These are phyloP conservation scores for Aurelia aurita DNA, from an alignment of 30 jellyfish, hydroid and myxozoan genomes.

Conservation along the genomic window DNA sequence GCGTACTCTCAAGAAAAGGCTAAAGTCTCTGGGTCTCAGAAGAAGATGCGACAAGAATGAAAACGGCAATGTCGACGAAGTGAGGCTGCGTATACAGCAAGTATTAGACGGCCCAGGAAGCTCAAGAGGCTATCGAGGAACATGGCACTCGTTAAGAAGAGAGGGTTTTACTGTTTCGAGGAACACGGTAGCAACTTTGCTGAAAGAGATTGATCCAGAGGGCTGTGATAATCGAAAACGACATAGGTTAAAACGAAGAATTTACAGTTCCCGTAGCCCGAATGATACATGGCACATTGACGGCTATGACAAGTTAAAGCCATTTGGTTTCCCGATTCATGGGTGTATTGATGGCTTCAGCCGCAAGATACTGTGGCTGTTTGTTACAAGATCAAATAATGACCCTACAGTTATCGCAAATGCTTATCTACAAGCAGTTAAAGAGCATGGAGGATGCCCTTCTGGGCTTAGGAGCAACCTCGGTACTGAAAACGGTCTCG, in stretches of 20 bases:
- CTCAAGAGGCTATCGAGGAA: slow-evolving; percentile 35
- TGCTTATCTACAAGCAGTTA: neutral
- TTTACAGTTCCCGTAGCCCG: neutral
- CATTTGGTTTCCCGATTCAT: neutral
- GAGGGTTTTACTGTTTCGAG: slow-evolving; percentile 61
- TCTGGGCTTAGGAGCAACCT: neutral
- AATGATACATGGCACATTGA: slow-evolving; percentile 5
- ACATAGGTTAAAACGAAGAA: too few species aligned
- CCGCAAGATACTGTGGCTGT: too few species aligned
- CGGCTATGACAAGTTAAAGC: slow-evolving; percentile 2
- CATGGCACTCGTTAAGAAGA: slow-evolving; percentile 43
- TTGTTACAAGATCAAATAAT: neutral
- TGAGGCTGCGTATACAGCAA: slow-evolving; percentile 3
- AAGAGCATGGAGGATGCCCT: neutral
- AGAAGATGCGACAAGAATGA: slow-evolving; percentile 33
- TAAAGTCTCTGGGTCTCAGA: slow-evolving; percentile 54
- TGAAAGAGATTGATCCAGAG: slow-evolving; percentile 51
- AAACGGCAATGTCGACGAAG: neutral
- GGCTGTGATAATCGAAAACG: neutral
- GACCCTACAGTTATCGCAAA: neutral
- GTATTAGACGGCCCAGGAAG: slow-evolving; percentile 29
- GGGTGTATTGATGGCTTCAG: neutral
- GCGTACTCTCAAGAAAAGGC: slow-evolving; percentile 63
- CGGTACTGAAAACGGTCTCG: slow-evolving; percentile 58
- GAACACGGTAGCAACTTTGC: neutral